Conservation (phyloP, 2,113 vertebrate species). For the Heterotis niloticus region DNA sequence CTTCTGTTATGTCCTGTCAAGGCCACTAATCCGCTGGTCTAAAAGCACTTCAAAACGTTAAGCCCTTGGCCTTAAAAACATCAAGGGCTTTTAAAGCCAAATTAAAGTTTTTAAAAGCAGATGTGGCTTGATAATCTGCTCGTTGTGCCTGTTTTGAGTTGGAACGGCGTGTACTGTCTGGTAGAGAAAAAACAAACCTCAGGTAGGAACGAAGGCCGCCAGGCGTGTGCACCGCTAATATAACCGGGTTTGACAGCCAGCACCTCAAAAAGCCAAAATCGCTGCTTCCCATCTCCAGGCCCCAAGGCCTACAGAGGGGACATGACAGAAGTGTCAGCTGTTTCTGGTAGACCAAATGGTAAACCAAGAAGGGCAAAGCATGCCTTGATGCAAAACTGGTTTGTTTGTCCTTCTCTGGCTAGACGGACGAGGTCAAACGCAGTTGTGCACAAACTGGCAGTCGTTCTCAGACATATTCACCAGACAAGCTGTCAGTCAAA, state of each 20-base stretch:
- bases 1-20: constrained; percentile 44
- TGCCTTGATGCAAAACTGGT: neutral
- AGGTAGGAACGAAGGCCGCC: neutral
- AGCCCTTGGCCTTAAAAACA: constrained; percentile 31
- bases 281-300: neutral
- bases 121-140: constrained; percentile 41
- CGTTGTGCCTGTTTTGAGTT: constrained; percentile 18
- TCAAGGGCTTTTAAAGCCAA: constrained; percentile 45
- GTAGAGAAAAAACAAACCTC: neutral
- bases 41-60: constrained; percentile 46
- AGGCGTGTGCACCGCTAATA: neutral
- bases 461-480: neutral
- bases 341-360: neutral
- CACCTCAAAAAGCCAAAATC: neutral
- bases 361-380: neutral
- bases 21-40: constrained; percentile 44
- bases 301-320: neutral
- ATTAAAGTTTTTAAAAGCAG: constrained; percentile 41
- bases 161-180: constrained; percentile 18
- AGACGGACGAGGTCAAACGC: neutral
- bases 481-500: neutral
- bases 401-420: neutral
- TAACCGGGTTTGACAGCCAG: neutral
- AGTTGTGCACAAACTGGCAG: neutral
- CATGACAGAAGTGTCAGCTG: neutral